Percentiles rank a stretch among this genome's conserved stretches.
phyloP scores from a whole-genome alignment of 2,797 vertebrate genomes.

The Clarias laeviceps region DNA sequence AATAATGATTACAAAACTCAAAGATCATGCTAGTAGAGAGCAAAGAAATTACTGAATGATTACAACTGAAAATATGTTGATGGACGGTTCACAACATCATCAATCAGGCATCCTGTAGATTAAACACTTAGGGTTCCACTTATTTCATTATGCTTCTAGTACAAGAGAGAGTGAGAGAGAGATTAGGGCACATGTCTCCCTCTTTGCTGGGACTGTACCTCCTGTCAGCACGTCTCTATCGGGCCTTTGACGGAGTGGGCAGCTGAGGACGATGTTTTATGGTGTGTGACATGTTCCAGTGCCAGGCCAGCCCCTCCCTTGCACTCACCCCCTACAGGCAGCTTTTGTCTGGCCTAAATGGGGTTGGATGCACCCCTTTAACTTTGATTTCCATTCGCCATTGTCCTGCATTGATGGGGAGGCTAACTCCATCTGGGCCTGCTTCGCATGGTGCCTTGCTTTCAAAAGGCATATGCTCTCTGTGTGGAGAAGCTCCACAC shows the following conservation, averaged over 20 bases:
- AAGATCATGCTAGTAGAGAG: constrained; percentile 15
- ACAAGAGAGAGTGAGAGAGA: constrained; percentile 32
- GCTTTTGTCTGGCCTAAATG: constrained; percentile 84
- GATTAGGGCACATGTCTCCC: constrained; percentile 41
- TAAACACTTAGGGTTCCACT: constrained; percentile 26
- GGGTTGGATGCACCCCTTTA: constrained; percentile 82
- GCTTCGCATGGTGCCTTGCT: constrained; percentile 81
- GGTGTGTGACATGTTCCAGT: constrained; percentile 85
- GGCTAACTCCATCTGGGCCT: constrained; percentile 88
- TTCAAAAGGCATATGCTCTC: constrained; percentile 84
- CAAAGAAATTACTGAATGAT: background rate
- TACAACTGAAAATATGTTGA: background rate
- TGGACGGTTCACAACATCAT: background rate
- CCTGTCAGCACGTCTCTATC: constrained; percentile 68
- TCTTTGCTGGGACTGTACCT: constrained; percentile 42
- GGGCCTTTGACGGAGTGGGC: constrained; percentile 73
- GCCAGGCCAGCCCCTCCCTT: constrained; percentile 76
- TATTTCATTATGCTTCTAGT: constrained; percentile 22
- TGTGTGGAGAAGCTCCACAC: constrained; percentile 75
- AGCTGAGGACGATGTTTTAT: constrained; percentile 86
- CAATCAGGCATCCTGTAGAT: background rate
- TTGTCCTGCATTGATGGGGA: constrained; percentile 79
- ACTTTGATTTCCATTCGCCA: constrained; percentile 84
- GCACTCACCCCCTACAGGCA: constrained; percentile 91
- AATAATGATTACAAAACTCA: constrained; percentile 19